These are phyloP conservation scores for Bilobella aurantiaca DNA, from an alignment of 1,140 invertebrate genomes.

Conservation along the genomic window DNA sequence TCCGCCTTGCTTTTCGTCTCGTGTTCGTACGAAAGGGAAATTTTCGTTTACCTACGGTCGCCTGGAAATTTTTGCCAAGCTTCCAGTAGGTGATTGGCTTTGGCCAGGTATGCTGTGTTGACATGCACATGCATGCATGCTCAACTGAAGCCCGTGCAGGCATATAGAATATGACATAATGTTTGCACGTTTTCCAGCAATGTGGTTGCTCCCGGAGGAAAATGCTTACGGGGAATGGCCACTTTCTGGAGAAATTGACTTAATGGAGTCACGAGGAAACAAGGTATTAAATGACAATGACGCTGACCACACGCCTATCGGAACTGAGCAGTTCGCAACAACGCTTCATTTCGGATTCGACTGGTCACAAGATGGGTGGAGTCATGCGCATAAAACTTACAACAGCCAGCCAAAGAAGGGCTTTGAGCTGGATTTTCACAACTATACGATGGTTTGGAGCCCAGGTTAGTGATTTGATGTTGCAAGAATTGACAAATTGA, in stretches of 20 bases:
- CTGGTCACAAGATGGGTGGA: slow-evolving; percentile 38
- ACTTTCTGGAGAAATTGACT: slow-evolving; percentile 38
- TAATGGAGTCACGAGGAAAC: slow-evolving; percentile 38
- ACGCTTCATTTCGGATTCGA: slow-evolving; percentile 51
- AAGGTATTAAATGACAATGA: slow-evolving; percentile 35
- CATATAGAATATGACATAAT: slow-evolving; percentile 1
- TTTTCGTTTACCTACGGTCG: slow-evolving; percentile 25
- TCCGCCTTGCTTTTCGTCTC: slow-evolving; percentile 11
- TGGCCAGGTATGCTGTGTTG: slow-evolving; percentile 16
- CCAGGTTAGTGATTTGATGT: slow-evolving; percentile 24
- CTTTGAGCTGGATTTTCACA: slow-evolving; percentile 41
- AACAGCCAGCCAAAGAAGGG: slow-evolving; percentile 39
- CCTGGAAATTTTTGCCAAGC: slow-evolving; percentile 18
- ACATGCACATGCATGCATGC: too few species aligned
- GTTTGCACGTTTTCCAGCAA: slow-evolving; percentile 25
- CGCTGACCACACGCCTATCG: slow-evolving; percentile 47
- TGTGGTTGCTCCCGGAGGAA: slow-evolving; percentile 36
- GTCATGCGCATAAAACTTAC: slow-evolving; percentile 43
- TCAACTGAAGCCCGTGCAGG: too few species aligned
- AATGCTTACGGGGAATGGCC: slow-evolving; percentile 37
- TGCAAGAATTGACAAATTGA: background rate
- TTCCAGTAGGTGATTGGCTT: slow-evolving; percentile 24
- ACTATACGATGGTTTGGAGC: slow-evolving; percentile 39
- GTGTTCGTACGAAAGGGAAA: slow-evolving; percentile 17
- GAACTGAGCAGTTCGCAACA: slow-evolving; percentile 46